These are phyloP conservation scores for Hypothenemus hampei DNA, from an alignment of 1,140 invertebrate species.

Conservation along the genomic window DNA sequence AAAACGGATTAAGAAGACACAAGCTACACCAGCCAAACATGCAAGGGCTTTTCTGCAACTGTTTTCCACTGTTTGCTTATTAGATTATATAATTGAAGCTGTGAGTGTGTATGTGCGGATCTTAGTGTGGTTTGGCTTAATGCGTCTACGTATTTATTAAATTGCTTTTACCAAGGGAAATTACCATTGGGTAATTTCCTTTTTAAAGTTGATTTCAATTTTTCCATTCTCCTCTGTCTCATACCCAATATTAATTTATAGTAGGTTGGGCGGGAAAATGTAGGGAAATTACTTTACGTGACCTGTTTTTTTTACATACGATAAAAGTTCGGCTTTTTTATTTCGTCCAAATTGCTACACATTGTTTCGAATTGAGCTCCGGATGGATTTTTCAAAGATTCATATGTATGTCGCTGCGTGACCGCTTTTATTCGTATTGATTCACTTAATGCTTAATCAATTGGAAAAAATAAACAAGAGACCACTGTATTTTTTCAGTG, in stretches of 20 bases:
- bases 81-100: too few species aligned
- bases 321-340: background rate
- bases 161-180: too few species aligned
- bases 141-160: too few species aligned
- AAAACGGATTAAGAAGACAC: too few species aligned
- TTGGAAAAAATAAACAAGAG: conserved; percentile 14
- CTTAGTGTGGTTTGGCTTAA: too few species aligned
- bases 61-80: too few species aligned
- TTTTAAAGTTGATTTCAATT: background rate
- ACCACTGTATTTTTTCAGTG: too few species aligned
- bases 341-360: conserved; percentile 4
- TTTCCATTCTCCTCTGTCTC: background rate
- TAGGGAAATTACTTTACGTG: background rate
- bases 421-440: conserved; percentile 9
- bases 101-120: too few species aligned
- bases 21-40: too few species aligned
- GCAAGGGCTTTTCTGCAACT: too few species aligned
- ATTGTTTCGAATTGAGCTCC: conserved; percentile 15
- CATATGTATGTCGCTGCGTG: conserved; percentile 1
- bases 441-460: conserved; percentile 16
- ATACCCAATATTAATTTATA: background rate
- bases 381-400: conserved; percentile 5
- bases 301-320: background rate
- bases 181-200: too few species aligned
- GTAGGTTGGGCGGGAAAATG: background rate